Evolutionary conservation across 2,113 vertebrate species (phyloP), one percentile per base, ranked within the genome.

Genomic region (Excalfactoria chinensis): DNA sequence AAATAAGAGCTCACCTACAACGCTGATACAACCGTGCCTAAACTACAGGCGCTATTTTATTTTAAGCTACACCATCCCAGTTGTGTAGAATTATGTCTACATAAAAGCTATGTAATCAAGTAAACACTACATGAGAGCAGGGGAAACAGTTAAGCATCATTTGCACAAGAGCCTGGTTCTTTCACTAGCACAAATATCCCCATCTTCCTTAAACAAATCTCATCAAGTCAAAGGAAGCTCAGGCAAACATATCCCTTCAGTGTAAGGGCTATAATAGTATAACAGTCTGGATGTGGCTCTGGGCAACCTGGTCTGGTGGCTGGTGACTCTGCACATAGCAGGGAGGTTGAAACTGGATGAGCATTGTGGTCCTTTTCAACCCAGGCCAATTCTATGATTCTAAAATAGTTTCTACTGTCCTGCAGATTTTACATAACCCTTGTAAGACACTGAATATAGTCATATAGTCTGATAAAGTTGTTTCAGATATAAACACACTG

Each of bases 101-200:
- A 22, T 9, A 73, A 79, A 79, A 76, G 17, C 44, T 48, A 26
- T 6, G 3, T 12, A 25, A 41, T 34, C 58, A 62, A 5, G 3
- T 13, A 48, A 53, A 44, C 3, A 2, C 5, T 5, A 74, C 5
- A 11, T 28, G 12, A 46, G 15, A 37, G 9, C 7, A 74, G 17
- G 56, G 5, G 23, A 9, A 74, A 88, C 15, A 71, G 28, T 32
- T 49, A 71, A 73, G 49, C 19, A 84, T 3, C 34, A 58, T 16
- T 4, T 28, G 22, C 20, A 23, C 37, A 43, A 73, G 28, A 48
- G 73, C 0, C 0, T 19, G 20, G 9, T 13, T 91, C 63, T 89
- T 46, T 15, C 67, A 66, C 18, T 43, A 21, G 37, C 10, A 37
- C 8, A 72, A 66, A 93, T 76, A 26, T 7, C 1, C 63, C 9